Evolutionary conservation across 2,888 invertebrate genomes (phyloP), one percentile per base, ranked within the genome.

Genomic region (Melanargia galathea): DNA sequence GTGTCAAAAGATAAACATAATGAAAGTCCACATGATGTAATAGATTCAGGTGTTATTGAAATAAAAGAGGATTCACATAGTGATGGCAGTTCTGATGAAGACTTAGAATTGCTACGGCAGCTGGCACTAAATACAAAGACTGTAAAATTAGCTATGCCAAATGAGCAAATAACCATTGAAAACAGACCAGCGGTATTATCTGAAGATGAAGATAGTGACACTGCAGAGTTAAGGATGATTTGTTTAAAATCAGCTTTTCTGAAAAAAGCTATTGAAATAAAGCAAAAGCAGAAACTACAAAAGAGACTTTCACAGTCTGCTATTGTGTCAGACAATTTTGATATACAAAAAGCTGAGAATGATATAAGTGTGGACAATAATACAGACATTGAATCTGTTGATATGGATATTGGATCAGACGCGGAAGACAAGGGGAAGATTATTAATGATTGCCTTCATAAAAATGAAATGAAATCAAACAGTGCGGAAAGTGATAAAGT

Each of bases 221-320:
- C 94, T 66, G 83, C 92, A 58, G 92, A 94, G 71, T 80, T 95
- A 54, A 86, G 95, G 70, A 81, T 94, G 70, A 94, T 93, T 68
- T 95, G 95, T 60, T 81, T 95, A n/a, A 93, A 92, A 71, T 94
- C 95, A n/a, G 93, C 95, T 6, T 83, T 94, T 48, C 73, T 94
- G 46, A 94, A 94, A 71, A 94, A 94, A 79, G 93, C 93, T 63
- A 90, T 92, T 69, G 92, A 93, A 77, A 88, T 93, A 75, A 93
- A 93, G 79, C 82, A 81, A 67, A 89, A 88, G 63, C 84, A 87
- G 69, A 90, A 87, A 72, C 66, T 84, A 65, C 82, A 78, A 60
- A 90, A 90, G 73, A 79, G 76, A 62, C 69, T 86, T 30, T 87
- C 87, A 6, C 86, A 86, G 64, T 82, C 86, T 61, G 75, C 79